Base-by-base conservation (phyloP, 2,888 invertebrate genomes). In the Willowsia nigromaculata region DNA sequence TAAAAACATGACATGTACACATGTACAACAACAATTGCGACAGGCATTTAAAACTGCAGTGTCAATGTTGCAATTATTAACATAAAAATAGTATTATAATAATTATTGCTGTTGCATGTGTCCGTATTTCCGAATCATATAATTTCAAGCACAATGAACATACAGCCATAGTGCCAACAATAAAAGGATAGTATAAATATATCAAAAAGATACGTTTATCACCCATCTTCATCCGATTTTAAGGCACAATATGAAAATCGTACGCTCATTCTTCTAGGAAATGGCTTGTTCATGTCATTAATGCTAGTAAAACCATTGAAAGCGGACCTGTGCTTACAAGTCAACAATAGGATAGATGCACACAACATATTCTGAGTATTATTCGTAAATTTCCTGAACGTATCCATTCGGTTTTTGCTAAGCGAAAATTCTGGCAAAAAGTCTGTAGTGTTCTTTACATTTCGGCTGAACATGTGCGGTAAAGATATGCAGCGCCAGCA, bases 161-260 rank as follows among this genome's bases (percentile, higher is more conserved):
- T 27, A 27, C 47, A 25, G 43, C 62, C 40, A 71, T n/a, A 71
- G 71, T 87, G 80, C 71, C 81, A 87, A 50, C 81, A 87, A 71
- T 87, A 68, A 87, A 87, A 81, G 80, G 27, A 87, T 87, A 40
- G 86, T 43, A 59, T 71, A 87, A 81, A n/a, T 81, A 56, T 87
- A 87, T 87, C 81, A 87, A 80, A 81, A 71, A 71, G 80, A 87
- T 87, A 81, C 68, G 78, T 87, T 87, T 87, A 81, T 87, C 80
- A 71, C 81, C 80, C 53, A 62, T 53, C 68, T 81, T 80, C 68
- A 87, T 68, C 71, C 74, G 22, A 56, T 85, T 62, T 78, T 50
- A 81, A 81, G 71, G 80, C 68, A 65, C 56, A 81, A 71, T 76
- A 50, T 50, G 50, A 76, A 76, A 76, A 76, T 76, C 30, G 71